Percentiles rank a stretch among this genome's conserved stretches.
phyloP scores from a whole-genome alignment of 2,797 vertebrate genomes.

The Sebastolobus alascanus region DNA sequence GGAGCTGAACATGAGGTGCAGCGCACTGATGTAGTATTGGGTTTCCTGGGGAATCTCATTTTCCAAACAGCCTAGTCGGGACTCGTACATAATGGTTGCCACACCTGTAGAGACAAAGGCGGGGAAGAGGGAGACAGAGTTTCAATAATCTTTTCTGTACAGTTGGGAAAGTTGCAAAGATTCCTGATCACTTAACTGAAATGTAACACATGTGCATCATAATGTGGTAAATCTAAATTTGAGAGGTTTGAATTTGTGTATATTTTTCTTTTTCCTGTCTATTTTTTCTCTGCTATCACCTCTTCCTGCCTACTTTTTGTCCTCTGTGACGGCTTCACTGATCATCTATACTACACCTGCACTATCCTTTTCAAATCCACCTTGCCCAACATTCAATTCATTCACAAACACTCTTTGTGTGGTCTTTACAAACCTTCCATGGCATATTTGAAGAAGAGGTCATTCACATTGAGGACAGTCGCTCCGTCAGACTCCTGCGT shows the following conservation, averaged over 20 bases:
- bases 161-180: not conserved
- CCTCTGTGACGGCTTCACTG: not conserved
- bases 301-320: not conserved
- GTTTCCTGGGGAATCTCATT: conserved; percentile 88
- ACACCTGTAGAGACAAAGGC: conserved; percentile 82
- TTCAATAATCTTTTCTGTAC: not conserved
- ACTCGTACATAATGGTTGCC: conserved; percentile 91
- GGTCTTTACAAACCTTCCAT: conserved; percentile 91
- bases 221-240: not conserved
- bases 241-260: not conserved
- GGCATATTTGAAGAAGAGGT: conserved; percentile 96
- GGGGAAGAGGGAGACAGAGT: not conserved
- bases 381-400: not conserved
- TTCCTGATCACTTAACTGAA: not conserved
- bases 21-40: conserved; percentile 90
- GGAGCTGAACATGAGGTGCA: conserved; percentile 96
- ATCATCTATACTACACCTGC: not conserved
- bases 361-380: not conserved
- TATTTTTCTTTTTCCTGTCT: not conserved
- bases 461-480: conserved; percentile 91
- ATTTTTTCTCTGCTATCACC: not conserved
- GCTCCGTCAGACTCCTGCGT: conserved; percentile 82
- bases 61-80: conserved; percentile 91
- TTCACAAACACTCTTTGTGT: not conserved
- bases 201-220: not conserved